Evolutionary conservation across 2,797 vertebrate genomes (phyloP).

Genomic region (Myripristis murdjan): DNA sequence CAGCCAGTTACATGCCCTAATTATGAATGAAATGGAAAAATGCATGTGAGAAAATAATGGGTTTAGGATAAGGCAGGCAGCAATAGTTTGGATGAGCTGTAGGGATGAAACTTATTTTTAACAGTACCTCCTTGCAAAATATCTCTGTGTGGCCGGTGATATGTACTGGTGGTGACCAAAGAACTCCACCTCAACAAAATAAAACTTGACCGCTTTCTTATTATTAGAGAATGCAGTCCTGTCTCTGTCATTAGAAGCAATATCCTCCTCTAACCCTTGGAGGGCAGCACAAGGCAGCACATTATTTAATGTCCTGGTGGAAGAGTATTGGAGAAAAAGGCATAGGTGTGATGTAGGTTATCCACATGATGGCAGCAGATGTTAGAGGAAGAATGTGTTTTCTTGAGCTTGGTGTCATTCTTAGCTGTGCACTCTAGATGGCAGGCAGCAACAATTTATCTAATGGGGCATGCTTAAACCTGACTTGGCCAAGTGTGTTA

Average conservation of each 20-base stretch:
- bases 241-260: conserved; percentile 13
- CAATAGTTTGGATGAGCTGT: neutral
- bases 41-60: too few species aligned
- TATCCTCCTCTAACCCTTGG: conserved; percentile 39
- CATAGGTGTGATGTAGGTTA: neutral
- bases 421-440: conserved; percentile 61
- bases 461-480: neutral
- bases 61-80: too few species aligned
- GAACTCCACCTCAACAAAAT: neutral
- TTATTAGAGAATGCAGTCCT: neutral
- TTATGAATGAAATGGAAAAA: too few species aligned
- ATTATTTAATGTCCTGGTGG: neutral
- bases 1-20: too few species aligned
- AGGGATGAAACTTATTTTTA: neutral
- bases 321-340: neutral
- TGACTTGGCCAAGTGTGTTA: conserved; percentile 9
- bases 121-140: too few species aligned
- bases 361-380: conserved; percentile 79
- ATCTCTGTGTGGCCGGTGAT: neutral
- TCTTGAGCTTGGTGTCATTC: conserved; percentile 38
- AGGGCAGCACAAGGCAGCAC: conserved; percentile 51
- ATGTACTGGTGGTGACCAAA: neutral
- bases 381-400: neutral
- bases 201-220: neutral
- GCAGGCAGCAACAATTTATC: conserved; percentile 38